Evolutionary conservation across 2,888 invertebrate genomes (phyloP), one percentile per base, ranked within the genome.

Genomic region (Harpalus rubripes): DNA sequence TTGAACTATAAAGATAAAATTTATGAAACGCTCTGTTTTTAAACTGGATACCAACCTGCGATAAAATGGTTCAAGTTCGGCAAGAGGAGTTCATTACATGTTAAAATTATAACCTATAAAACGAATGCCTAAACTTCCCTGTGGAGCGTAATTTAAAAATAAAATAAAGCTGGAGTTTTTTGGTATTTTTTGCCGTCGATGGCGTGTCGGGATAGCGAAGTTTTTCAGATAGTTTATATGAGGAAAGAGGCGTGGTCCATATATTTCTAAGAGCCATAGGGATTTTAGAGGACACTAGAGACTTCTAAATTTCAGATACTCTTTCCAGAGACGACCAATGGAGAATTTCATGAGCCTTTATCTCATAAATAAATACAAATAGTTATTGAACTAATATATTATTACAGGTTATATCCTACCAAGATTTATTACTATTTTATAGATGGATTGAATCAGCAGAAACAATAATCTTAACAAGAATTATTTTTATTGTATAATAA

Each of bases 341-440:
- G 58, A 83, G 76, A 74, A 61, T 76, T 76, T 83, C 74, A 83
- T 83, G 83, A 83, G 83, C 83, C 74, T 83, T 83, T 83, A 83
- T 83, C 83, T 76, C 83, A 74, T 83, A 83, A 83, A 83, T 76
- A 83, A 74, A 63, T 22, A 74, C 52, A 74, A 74, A 74, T 68
- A 39, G 39, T 39, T 68, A 32, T 26, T 63, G 63, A 26, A n/a
- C 39, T 32, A 32, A 65, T 18, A 15, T 59, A 59, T 32, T 32
- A 32, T 32, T 32, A 6, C 59, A 5, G n/a, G n/a, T n/a, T 12
- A 58, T 1, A 2, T 2, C n/a, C 58, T 7, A 15, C 7, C 1
- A 58, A 58, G 44, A 44, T 4, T 44, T 58, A 58, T 16, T 58
- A n/a, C 1, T 52, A n/a, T 58, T 58, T 58, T 15, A 58, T 22